Evolutionary conservation across 2,888 invertebrate species (phyloP).

Genomic region (Cephus spinipes): DNA sequence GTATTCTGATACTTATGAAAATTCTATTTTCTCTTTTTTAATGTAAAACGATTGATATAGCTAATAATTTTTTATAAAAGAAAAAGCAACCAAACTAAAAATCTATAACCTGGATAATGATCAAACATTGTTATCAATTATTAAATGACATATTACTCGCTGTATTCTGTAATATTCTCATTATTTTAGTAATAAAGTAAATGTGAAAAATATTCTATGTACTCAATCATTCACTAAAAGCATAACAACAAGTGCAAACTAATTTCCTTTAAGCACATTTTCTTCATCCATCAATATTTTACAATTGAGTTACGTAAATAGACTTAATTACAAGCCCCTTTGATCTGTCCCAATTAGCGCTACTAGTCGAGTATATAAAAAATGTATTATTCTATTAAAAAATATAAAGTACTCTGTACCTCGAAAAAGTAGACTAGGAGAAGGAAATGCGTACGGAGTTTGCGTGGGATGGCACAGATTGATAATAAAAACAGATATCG

Average conservation of each 20-base stretch:
- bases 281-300: background rate
- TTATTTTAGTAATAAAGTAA: background rate
- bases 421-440: background rate
- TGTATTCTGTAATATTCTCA: background rate
- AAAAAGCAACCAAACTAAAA: background rate
- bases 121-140: background rate
- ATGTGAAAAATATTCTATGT: background rate
- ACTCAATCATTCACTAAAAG: background rate
- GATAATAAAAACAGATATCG: slow-evolving; percentile 26
- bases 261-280: background rate
- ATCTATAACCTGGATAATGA: background rate
- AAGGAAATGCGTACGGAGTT: background rate
- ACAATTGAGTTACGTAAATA: background rate
- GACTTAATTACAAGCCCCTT: background rate
- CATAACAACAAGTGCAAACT: background rate
- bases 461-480: background rate
- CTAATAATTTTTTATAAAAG: background rate
- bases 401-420: background rate
- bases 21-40: background rate
- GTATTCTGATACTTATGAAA: background rate
- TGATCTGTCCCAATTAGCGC: background rate
- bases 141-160: background rate
- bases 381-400: background rate
- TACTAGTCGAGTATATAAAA: background rate
- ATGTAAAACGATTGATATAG: background rate